Base-by-base conservation (phyloP, 2,113 vertebrate species). In the Esox niger region DNA sequence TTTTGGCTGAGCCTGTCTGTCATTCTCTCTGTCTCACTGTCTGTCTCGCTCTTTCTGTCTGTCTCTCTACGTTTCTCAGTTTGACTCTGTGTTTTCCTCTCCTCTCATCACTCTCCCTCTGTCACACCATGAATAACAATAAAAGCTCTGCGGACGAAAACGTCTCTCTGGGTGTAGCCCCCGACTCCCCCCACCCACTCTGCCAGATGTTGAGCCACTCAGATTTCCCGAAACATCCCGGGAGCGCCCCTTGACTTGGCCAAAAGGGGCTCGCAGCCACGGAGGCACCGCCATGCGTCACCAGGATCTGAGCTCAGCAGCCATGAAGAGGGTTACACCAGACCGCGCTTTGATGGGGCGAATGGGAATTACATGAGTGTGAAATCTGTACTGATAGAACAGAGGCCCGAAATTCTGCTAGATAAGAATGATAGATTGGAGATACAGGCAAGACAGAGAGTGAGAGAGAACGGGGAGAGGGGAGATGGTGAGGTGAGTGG, bases 351-450 rank as follows among this genome's bases (percentile, higher is more conserved):
- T 38, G 13, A 29, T 25, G 27, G 54, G 64, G 62, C 68, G 66
- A 68, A 13, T 8, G 38, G 35, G 69, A 77, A 81, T 74, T 56
- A 71, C 73, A 73, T 64, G 55, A 78, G 74, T 82, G 79, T 68
- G 70, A 87, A 80, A 84, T 87, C 72, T 76, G 63, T 52, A 11
- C 77, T 78, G 81, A 81, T 76, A 68, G 75, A 81, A 82, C 79
- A 56, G 66, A 60, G 59, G 73, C 73, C 82, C 67, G 63, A 64
- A 71, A 80, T 73, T 71, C 52, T 73, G 56, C 69, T 56, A 77
- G 82, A 84, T 76, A 73, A 81, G 70, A 75, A 27, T 68, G 70
- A 62, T 76, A 66, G 74, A 79, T 47, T 68, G 64, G 54, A 74
- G 68, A 71, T 32, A 33, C 29, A n/a, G 47, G 55, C 3, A 23